A percentile compares a stretch with the other conserved stretches of the same genome.
Evolutionary conservation across 2,113 vertebrate species (phyloP).

Genomic region (Polypterus senegalus): DNA sequence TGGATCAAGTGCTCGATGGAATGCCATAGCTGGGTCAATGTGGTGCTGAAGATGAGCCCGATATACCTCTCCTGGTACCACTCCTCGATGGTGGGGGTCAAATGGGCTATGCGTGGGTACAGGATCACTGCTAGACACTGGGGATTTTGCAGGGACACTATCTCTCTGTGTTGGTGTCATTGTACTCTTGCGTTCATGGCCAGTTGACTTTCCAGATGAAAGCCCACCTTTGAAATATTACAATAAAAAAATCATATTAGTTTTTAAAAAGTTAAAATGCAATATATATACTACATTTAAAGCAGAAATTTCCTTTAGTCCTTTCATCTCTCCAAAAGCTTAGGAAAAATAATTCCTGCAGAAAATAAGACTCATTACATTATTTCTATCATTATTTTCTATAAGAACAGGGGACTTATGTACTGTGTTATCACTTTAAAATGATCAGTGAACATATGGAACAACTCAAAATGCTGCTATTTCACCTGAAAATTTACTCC

Average conservation of each 20-base stretch:
- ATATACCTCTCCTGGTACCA: slow-evolving; percentile 69
- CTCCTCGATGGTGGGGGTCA: slow-evolving; percentile 76
- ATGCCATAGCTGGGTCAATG: slow-evolving; percentile 74
- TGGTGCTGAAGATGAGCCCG: slow-evolving; percentile 73
- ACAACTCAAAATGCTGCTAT: too few relatives aligned
- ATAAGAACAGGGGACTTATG: too few relatives aligned
- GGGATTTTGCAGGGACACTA: slow-evolving; percentile 79
- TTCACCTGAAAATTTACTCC: too few relatives aligned
- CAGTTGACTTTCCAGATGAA: slow-evolving; percentile 65
- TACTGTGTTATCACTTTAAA: too few relatives aligned
- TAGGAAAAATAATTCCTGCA: neutral
- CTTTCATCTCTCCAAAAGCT: neutral
- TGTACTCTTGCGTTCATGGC: slow-evolving; percentile 80
- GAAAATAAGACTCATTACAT: neutral
- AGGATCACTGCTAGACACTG: slow-evolving; percentile 73
- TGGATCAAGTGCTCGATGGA: slow-evolving; percentile 80
- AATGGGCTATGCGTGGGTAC: slow-evolving; percentile 79
- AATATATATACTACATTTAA: neutral
- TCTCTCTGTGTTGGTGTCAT: slow-evolving; percentile 88
- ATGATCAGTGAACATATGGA: too few relatives aligned
- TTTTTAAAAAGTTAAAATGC: slow-evolving; percentile 3
- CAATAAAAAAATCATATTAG: slow-evolving; percentile 12
- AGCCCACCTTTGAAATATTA: slow-evolving; percentile 48
- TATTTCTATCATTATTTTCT: too few relatives aligned
- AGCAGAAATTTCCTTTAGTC: neutral